Conservation (phyloP, 2,888 invertebrate genomes). For the Oeneis ivallda region DNA sequence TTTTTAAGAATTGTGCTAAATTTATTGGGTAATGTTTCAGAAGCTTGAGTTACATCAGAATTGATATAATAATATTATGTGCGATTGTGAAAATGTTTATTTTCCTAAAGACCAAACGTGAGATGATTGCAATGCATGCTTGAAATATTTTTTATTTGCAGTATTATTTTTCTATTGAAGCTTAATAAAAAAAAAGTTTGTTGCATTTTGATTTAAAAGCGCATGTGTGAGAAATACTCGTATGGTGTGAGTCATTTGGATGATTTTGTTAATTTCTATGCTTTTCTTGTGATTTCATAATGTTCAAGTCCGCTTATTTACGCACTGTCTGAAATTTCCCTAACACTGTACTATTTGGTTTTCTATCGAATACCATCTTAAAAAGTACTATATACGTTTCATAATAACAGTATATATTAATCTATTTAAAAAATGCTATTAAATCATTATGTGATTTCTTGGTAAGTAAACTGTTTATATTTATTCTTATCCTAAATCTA, state of each 20-base stretch:
- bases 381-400: neutral
- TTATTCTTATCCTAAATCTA: neutral
- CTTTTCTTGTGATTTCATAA: conserved; percentile 80
- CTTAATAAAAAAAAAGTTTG: conserved; percentile 60
- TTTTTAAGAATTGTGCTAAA: conserved; percentile 75
- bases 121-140: conserved; percentile 79
- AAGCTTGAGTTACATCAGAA: conserved; percentile 47
- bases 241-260: conserved; percentile 43
- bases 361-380: conserved; percentile 1
- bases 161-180: conserved; percentile 59
- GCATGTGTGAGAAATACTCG: conserved; percentile 78
- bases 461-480: conserved; percentile 1
- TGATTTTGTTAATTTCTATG: conserved; percentile 53
- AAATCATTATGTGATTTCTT: neutral
- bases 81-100: conserved; percentile 58
- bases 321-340: conserved; percentile 66
- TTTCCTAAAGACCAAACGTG: conserved; percentile 81
- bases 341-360: conserved; percentile 49
- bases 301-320: conserved; percentile 75
- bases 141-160: conserved; percentile 62
- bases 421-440: neutral
- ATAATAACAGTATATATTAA: neutral
- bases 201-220: conserved; percentile 65
- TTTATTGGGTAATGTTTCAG: conserved; percentile 76
- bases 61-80: conserved; percentile 42